Conservation (phyloP, 2,888 invertebrate species). For the Marasmarcha lunaedactyla region DNA sequence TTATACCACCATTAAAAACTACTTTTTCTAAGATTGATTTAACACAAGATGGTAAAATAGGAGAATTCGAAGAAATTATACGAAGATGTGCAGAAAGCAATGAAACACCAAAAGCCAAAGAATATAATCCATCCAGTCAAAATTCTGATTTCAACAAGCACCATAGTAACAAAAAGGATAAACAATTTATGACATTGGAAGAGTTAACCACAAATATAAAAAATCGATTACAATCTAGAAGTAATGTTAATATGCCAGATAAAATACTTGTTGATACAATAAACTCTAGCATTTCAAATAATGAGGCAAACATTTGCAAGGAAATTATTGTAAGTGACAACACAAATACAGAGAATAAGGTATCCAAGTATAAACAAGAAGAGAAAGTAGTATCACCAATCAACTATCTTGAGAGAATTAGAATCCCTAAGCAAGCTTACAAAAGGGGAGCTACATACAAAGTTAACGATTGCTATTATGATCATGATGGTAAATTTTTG, state of each 20-base stretch:
- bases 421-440: slow-evolving; percentile 75
- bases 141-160: slow-evolving; percentile 6
- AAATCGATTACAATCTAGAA: slow-evolving; percentile 36
- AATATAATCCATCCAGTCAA: slow-evolving; percentile 7
- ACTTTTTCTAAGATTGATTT: slow-evolving; percentile 42
- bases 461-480: slow-evolving; percentile 84
- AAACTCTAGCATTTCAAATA: slow-evolving; percentile 8
- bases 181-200: slow-evolving; percentile 40
- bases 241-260: slow-evolving; percentile 36
- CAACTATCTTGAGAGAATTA: slow-evolving; percentile 72
- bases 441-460: slow-evolving; percentile 77
- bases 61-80: slow-evolving; percentile 63
- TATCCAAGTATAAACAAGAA: slow-evolving; percentile 27
- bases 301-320: slow-evolving; percentile 19
- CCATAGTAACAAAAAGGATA: slow-evolving; percentile 17
- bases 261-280: slow-evolving; percentile 37
- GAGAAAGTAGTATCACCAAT: slow-evolving; percentile 24
- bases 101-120: slow-evolving; percentile 11
- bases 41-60: slow-evolving; percentile 32
- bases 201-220: slow-evolving; percentile 41
- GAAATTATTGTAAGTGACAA: slow-evolving; percentile 27
- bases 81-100: slow-evolving; percentile 39
- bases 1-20: slow-evolving; percentile 48
- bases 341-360: slow-evolving; percentile 18
- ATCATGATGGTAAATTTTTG: slow-evolving; percentile 82